Percentiles rank a stretch among this genome's conserved stretches.
Evolutionary conservation across 2,113 vertebrate species (phyloP).

Genomic region (Stigmatopora nigra): DNA sequence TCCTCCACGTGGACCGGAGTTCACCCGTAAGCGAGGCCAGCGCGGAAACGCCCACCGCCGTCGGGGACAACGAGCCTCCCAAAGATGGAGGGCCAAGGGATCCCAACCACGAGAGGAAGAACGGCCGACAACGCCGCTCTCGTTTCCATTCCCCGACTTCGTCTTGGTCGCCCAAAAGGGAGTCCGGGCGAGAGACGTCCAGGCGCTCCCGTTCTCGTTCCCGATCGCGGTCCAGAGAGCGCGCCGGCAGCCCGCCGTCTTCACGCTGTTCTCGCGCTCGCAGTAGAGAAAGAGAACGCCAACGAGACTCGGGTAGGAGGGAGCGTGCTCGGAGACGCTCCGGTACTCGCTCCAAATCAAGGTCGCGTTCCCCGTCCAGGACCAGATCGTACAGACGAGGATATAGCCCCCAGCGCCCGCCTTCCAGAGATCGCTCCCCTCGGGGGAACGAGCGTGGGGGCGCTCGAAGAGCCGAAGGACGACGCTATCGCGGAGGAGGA

Average conservation of each 20-base stretch:
- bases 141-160: slow-evolving; percentile 91
- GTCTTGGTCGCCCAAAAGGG: slow-evolving; percentile 86
- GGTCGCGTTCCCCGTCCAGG: slow-evolving; percentile 57
- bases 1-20: slow-evolving; percentile 87
- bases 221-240: slow-evolving; percentile 67
- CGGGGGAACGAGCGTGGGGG: slow-evolving; percentile 76
- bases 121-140: slow-evolving; percentile 69
- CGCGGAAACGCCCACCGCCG: slow-evolving; percentile 9
- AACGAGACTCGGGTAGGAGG: slow-evolving; percentile 64
- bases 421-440: slow-evolving; percentile 77
- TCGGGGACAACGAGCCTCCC: slow-evolving; percentile 11
- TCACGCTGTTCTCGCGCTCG: slow-evolving; percentile 73
- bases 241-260: slow-evolving; percentile 62
- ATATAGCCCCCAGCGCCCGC: slow-evolving; percentile 69
- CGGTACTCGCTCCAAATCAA: slow-evolving; percentile 67
- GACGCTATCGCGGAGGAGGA: slow-evolving; percentile 73
- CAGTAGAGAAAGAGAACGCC: slow-evolving; percentile 71
- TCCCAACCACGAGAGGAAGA: slow-evolving; percentile 53
- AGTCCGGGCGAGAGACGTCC: slow-evolving; percentile 65
- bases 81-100: slow-evolving; percentile 33
- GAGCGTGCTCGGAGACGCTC: slow-evolving; percentile 76
- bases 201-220: slow-evolving; percentile 71
- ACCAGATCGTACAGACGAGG: slow-evolving; percentile 73
- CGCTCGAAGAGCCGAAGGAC: slow-evolving; percentile 62
- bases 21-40: slow-evolving; percentile 78